A percentile compares a stretch with the other conserved stretches of the same genome.
Conservation (phyloP, 2,113 vertebrate species). For the Chitala chitala region DNA sequence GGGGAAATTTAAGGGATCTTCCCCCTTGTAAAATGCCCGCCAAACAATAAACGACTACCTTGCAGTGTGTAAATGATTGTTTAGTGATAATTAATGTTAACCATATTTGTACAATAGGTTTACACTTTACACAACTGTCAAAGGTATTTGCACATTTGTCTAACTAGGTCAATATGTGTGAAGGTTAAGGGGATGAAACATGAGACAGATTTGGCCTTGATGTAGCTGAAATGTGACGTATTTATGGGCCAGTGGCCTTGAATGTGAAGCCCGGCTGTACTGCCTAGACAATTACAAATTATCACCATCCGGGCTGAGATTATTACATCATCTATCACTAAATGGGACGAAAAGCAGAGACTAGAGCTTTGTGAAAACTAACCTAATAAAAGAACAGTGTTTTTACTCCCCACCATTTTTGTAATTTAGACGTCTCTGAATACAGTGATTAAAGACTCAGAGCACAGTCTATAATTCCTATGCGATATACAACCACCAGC, state of each 20-base stretch:
- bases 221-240: constrained; percentile 14
- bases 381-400: neutral
- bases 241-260: constrained; percentile 29
- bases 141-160: constrained; percentile 1
- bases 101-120: neutral
- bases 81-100: neutral
- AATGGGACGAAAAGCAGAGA: neutral
- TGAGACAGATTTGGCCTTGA: constrained; percentile 22
- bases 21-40: neutral
- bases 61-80: neutral
- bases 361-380: neutral
- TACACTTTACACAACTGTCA: no score
- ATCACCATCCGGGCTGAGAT: neutral
- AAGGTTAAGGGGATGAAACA: neutral
- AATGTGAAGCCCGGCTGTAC: neutral
- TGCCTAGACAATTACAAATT: neutral
- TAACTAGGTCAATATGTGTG: neutral
- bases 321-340: neutral
- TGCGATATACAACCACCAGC: no score
- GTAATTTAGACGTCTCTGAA: no score
- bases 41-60: neutral
- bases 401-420: neutral
- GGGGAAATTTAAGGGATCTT: neutral
- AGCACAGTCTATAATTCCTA: no score
- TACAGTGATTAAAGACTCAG: no score